These are phyloP conservation scores for Synanthedon vespiformis DNA, from an alignment of 2,888 invertebrate genomes.

Conservation along the genomic window DNA sequence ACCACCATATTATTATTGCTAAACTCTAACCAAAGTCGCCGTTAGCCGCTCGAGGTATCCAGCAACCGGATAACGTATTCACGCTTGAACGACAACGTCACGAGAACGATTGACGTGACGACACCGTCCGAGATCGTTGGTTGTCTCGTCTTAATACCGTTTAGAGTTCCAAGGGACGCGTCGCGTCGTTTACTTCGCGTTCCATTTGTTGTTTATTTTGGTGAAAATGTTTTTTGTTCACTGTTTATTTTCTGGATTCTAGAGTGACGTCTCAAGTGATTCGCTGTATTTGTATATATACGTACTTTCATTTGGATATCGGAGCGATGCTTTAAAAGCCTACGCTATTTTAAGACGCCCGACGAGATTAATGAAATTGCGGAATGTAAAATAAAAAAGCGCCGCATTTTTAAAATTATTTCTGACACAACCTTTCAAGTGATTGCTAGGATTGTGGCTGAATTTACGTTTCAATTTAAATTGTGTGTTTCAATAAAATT, in stretches of 20 bases:
- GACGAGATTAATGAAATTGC: not conserved
- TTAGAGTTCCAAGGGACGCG: constrained; percentile 8
- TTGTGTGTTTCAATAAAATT: no score
- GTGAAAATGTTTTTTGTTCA: constrained; percentile 2
- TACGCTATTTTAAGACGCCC: not conserved
- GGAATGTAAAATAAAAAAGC: not conserved
- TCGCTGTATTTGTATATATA: constrained; percentile 1
- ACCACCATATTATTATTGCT: no score
- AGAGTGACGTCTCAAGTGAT: constrained; percentile 6
- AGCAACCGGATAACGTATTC: not conserved
- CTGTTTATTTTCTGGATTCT: constrained; percentile 6
- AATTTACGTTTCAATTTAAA: no score
- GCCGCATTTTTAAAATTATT: no score
- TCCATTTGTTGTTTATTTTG: constrained; percentile 5
- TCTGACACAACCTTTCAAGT: no score
- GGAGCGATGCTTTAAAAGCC: not conserved
- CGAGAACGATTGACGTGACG: constrained; percentile 24
- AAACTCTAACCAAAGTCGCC: no score
- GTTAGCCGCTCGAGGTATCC: no score
- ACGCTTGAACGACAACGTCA: constrained; percentile 1
- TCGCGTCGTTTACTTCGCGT: constrained; percentile 1
- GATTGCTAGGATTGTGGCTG: no score
- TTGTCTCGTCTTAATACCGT: constrained; percentile 24
- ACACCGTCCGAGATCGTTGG: constrained; percentile 5
- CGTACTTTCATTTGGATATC: not conserved